Percentiles rank a stretch among this genome's conserved stretches.
These are phyloP conservation scores for Pseudochirops cupreus DNA, from an alignment of 2,797 vertebrate species.

Conservation along the genomic window DNA sequence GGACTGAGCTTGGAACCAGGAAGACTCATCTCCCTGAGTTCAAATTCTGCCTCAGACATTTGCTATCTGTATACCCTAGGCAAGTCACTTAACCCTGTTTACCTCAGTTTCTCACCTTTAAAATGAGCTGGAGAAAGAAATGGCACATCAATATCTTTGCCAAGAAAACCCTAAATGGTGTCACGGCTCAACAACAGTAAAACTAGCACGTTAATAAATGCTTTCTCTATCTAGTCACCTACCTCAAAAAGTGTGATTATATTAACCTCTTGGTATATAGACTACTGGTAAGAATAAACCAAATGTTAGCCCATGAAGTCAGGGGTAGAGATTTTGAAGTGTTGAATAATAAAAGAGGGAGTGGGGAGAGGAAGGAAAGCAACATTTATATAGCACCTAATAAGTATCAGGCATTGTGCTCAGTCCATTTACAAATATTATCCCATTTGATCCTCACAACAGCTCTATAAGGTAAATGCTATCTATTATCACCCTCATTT, in stretches of 20 bases:
- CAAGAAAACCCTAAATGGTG: neutral
- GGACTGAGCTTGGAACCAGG: neutral
- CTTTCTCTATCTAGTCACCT: neutral
- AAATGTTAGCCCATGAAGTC: neutral
- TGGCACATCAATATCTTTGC: neutral
- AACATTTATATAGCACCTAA: neutral
- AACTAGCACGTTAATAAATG: neutral
- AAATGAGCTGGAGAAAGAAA: neutral
- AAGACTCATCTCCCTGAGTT: neutral
- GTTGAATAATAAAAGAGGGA: neutral
- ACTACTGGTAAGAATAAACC: neutral
- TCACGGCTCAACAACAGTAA: neutral
- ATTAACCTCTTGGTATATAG: neutral
- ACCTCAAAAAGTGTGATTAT: neutral
- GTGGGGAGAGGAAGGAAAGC: neutral
- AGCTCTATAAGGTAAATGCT: neutral
- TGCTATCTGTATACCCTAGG: neutral
- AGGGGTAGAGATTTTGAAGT: neutral
- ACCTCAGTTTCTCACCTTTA: neutral
- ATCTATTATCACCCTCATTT: neutral
- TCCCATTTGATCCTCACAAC: neutral
- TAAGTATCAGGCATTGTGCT: neutral
- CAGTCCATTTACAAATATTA: neutral
- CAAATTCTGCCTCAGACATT: neutral
- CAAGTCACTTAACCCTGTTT: neutral